Conservation (phyloP, 2,888 invertebrate species). For the Cyaniris semiargus region DNA sequence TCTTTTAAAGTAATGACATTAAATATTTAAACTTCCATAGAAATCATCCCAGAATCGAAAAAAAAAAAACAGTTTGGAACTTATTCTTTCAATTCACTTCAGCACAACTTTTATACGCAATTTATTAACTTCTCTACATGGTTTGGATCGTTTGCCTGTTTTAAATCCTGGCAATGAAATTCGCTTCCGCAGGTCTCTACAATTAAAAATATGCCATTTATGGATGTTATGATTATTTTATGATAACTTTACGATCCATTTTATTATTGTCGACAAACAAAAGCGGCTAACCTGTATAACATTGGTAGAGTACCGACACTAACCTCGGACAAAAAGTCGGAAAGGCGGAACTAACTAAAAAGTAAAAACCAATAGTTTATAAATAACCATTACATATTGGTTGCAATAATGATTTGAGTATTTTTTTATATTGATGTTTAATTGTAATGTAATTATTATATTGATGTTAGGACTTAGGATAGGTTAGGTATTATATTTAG, state of each 20-base stretch:
- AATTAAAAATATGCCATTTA: conserved; percentile 5
- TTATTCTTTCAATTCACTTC: neutral
- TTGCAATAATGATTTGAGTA: no score
- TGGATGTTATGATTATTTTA: conserved; percentile 14
- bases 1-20: no score
- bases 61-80: neutral
- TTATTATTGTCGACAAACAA: neutral
- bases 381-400: neutral
- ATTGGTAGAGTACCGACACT: neutral
- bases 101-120: neutral
- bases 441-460: no score
- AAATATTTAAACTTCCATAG: no score
- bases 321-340: conserved; percentile 1
- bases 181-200: neutral
- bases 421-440: no score
- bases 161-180: conserved; percentile 1
- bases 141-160: neutral
- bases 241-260: neutral
- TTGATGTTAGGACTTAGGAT: neutral
- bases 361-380: conserved; percentile 11
- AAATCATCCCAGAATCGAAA: no score
- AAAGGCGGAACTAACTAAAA: conserved; percentile 12
- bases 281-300: neutral
- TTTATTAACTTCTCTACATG: neutral
- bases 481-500: neutral